A percentile compares a stretch with the other conserved stretches of the same genome.
These are phyloP conservation scores for Diarsia mendica DNA, from an alignment of 2,888 invertebrate species.

Conservation along the genomic window DNA sequence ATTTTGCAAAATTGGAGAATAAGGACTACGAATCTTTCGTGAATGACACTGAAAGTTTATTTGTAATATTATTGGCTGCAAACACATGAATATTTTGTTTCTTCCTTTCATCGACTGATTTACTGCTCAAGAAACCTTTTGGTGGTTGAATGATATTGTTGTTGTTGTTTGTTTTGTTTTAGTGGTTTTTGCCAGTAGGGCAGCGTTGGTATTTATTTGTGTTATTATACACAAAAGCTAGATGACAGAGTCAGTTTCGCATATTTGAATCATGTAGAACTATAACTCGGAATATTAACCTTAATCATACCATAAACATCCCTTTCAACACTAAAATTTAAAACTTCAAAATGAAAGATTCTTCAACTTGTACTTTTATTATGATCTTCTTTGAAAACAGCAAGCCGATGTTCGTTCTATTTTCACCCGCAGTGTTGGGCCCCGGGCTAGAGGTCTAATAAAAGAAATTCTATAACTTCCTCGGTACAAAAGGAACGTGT, in stretches of 20 bases:
- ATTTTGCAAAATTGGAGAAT: background rate
- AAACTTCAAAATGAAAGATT: slow-evolving; percentile 46
- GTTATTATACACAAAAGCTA: background rate
- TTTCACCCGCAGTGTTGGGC: slow-evolving; percentile 25
- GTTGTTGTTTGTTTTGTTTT: too few relatives aligned
- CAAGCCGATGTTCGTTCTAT: slow-evolving; percentile 23
- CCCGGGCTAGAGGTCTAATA: slow-evolving; percentile 31
- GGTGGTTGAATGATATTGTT: too few relatives aligned
- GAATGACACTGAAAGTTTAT: background rate
- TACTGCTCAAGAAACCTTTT: too few relatives aligned
- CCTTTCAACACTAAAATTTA: background rate
- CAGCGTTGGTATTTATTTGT: too few relatives aligned
- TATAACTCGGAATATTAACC: background rate
- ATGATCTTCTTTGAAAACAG: slow-evolving; percentile 34
- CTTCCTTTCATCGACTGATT: too few relatives aligned
- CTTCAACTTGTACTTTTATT: slow-evolving; percentile 44
- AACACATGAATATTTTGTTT: too few relatives aligned
- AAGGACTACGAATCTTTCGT: background rate
- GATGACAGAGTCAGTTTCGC: background rate
- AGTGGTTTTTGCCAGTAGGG: too few relatives aligned
- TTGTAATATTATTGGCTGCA: too few relatives aligned
- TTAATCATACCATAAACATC: too few relatives aligned
- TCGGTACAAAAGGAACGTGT: slow-evolving; percentile 43
- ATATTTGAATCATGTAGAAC: background rate
- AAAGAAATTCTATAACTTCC: slow-evolving; percentile 53